phyloP scores from a whole-genome alignment of 2,113 vertebrate species.

The Ammodytes marinus region DNA sequence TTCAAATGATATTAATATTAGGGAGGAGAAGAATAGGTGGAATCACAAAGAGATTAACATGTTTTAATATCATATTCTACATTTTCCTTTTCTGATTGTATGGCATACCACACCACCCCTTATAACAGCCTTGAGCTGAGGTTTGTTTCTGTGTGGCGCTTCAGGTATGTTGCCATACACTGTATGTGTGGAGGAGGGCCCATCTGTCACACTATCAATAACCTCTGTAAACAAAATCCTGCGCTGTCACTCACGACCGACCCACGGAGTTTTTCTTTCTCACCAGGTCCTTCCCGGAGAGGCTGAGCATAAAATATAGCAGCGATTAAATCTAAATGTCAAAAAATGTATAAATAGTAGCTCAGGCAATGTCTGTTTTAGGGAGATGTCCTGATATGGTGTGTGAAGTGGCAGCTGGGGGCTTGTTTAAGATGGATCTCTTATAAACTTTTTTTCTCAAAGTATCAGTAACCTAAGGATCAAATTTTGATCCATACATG shows the following conservation, averaged over 20 bases:
- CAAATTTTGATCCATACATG: slow-evolving; percentile 51
- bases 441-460: neutral
- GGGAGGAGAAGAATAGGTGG: neutral
- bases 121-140: slow-evolving; percentile 6
- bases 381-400: neutral
- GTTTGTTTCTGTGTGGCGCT: slow-evolving; percentile 49
- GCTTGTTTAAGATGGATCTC: slow-evolving; percentile 6
- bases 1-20: neutral
- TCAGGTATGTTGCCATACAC: slow-evolving; percentile 70
- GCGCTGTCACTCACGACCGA: slow-evolving; percentile 69
- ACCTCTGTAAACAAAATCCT: slow-evolving; percentile 70
- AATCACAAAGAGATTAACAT: neutral
- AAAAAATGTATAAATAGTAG: neutral
- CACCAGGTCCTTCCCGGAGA: slow-evolving; percentile 25
- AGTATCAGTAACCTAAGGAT: slow-evolving; percentile 24
- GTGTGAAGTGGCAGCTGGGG: neutral
- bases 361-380: neutral
- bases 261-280: slow-evolving; percentile 40
- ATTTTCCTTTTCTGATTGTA: neutral
- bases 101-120: neutral
- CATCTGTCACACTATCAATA: slow-evolving; percentile 69
- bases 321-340: neutral
- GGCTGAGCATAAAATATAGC: neutral
- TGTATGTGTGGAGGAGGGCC: slow-evolving; percentile 72
- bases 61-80: neutral